phyloP scores from a whole-genome alignment of 2,888 invertebrate species.

The Arge pagana region DNA sequence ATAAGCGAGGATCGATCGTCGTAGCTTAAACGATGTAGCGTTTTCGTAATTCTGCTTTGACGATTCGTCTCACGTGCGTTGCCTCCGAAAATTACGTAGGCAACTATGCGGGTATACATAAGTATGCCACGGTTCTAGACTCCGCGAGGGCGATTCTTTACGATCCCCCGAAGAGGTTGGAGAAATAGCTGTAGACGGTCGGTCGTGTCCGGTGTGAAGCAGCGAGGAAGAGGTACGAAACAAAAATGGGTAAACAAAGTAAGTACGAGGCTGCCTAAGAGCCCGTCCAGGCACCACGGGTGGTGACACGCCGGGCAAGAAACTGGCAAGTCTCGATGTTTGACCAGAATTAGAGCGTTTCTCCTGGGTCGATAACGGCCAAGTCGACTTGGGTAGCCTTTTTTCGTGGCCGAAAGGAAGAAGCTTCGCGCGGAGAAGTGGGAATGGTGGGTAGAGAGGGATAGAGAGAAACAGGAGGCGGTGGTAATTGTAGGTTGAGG shows the following conservation, averaged over 20 bases:
- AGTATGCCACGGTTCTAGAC: constrained; percentile 1
- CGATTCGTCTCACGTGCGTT: constrained; percentile 5
- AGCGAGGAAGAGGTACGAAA: neutral
- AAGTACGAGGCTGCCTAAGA: too few species aligned
- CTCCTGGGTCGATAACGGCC: too few species aligned
- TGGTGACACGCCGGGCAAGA: too few species aligned
- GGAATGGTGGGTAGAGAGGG: constrained; percentile 8
- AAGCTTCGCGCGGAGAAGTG: neutral
- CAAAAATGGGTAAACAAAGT: neutral
- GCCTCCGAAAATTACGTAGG: constrained; percentile 12
- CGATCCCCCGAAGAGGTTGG: neutral
- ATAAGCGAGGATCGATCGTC: too few species aligned
- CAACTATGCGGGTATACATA: neutral
- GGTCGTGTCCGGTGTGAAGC: neutral
- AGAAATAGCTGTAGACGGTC: neutral
- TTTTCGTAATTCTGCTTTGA: constrained; percentile 2
- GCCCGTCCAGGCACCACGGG: too few species aligned
- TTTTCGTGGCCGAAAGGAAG: too few species aligned
- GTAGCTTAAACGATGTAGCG: too few species aligned
- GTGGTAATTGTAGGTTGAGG: constrained; percentile 38
- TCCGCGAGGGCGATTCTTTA: neutral
- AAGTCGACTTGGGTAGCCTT: too few species aligned
- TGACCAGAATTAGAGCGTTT: too few species aligned
- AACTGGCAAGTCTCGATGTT: too few species aligned
- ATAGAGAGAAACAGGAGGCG: too few species aligned